Evolutionary conservation across 2,888 invertebrate genomes (phyloP).

Genomic region (Camptogramma bilineatum): DNA sequence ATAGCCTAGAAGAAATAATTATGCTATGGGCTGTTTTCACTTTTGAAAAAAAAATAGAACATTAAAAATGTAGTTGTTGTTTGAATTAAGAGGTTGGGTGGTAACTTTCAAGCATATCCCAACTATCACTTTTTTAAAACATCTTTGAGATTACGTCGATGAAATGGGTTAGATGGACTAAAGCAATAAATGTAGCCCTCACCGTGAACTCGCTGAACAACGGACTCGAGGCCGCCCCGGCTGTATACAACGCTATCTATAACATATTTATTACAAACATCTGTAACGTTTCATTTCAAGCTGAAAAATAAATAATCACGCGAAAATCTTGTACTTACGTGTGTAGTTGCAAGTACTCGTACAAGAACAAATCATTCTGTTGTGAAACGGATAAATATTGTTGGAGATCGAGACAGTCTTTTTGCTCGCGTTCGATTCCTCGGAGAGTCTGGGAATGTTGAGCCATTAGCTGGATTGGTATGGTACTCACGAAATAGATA

Average conservation of each 20-base stretch:
- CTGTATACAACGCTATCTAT: constrained; percentile 44
- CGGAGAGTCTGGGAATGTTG: constrained; percentile 42
- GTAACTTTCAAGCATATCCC: constrained; percentile 21
- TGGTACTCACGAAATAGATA: constrained; percentile 41
- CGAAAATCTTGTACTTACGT: constrained; percentile 26
- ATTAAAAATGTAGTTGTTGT: background rate
- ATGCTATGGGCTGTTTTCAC: no score
- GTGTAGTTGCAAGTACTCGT: no score
- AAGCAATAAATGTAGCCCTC: constrained; percentile 76
- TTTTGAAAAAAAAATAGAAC: no score
- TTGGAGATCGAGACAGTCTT: constrained; percentile 32
- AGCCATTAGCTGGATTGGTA: constrained; percentile 42
- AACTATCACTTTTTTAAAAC: constrained; percentile 53
- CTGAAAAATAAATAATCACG: constrained; percentile 43
- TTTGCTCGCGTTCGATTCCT: constrained; percentile 36
- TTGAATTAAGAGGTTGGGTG: background rate
- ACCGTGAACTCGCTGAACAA: constrained; percentile 73
- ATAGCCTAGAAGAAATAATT: no score
- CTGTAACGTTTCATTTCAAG: constrained; percentile 49
- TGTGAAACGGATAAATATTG: constrained; percentile 40
- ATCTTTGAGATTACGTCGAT: constrained; percentile 71
- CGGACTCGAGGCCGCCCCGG: constrained; percentile 63
- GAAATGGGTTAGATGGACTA: constrained; percentile 77
- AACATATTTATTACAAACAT: constrained; percentile 51
- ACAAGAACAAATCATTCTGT: constrained; percentile 24